Percentiles rank a stretch among this genome's conserved stretches.
Evolutionary conservation across 2,113 vertebrate genomes (phyloP).

Genomic region (Triplophysa rosa): DNA sequence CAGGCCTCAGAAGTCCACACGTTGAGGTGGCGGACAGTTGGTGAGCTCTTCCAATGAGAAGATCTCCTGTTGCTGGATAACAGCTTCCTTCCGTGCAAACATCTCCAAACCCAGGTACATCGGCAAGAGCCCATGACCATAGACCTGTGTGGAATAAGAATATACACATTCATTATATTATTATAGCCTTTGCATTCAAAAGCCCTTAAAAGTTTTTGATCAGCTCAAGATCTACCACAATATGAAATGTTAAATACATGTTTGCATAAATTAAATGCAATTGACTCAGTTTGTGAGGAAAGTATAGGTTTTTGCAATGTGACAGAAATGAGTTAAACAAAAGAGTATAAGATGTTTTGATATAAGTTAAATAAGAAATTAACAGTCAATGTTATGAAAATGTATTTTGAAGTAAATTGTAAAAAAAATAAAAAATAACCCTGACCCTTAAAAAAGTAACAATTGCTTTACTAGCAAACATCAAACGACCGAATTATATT

Average conservation of each 20-base stretch:
- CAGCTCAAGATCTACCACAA: too few species aligned
- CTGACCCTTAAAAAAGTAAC: too few species aligned
- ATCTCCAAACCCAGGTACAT: slow-evolving; percentile 83
- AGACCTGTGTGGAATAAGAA: slow-evolving; percentile 63
- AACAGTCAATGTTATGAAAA: too few species aligned
- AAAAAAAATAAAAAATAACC: too few species aligned
- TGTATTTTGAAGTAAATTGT: too few species aligned
- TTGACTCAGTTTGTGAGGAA: background rate
- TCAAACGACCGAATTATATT: too few species aligned
- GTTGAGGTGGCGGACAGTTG: slow-evolving; percentile 87
- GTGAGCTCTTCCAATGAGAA: slow-evolving; percentile 87
- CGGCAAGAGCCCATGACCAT: slow-evolving; percentile 60
- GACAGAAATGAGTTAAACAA: too few species aligned
- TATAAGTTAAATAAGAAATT: too few species aligned
- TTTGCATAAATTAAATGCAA: background rate
- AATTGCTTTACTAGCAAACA: too few species aligned
- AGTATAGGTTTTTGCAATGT: too few species aligned
- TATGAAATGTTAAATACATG: too few species aligned
- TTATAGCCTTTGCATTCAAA: background rate
- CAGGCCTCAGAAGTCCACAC: slow-evolving; percentile 80
- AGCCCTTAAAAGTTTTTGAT: background rate
- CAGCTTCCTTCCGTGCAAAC: slow-evolving; percentile 94
- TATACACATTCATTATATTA: background rate
- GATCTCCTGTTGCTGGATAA: slow-evolving; percentile 94
- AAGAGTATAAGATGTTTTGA: too few species aligned